Base-by-base conservation (phyloP, 2,888 invertebrate genomes). In the Syritta pipiens region DNA sequence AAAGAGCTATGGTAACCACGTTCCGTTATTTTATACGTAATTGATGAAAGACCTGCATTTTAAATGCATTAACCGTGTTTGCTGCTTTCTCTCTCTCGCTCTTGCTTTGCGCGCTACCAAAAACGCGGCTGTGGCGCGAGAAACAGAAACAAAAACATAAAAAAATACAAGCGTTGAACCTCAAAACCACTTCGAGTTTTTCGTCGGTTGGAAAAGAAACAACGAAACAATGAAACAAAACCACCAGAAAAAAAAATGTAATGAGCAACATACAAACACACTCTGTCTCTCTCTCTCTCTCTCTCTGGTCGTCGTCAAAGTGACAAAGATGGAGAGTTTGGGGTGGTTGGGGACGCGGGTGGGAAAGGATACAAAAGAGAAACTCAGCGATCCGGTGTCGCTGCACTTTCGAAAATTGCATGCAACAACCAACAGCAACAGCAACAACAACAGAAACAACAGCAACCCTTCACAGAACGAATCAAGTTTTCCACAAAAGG, bases 341-440 rank as follows among this genome's bases (percentile, higher is more conserved):
- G 6, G 32, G 10, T 4, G 12, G 9, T 4, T 2, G 40, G 20
- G 30, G 9, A 32, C 10, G 28, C 9, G 10, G 32, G 12, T 22
- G 20, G 19, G 6, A 55, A 55, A 37, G 46, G 46, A 63, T 22
- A 46, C 62, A 57, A 30, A 46, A 62, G 24, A n/a, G n/a, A n/a
- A 53, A 49, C 22, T 67, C 30, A 26, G 51, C 59, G 59, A 49
- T 59, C 14, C 40, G 49, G 42, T 59, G 69, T 69, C 53, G 62
- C 62, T 53, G 69, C 62, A 62, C 51, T 53, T 53, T 62, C 53
- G 32, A 71, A 59, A 59, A 49, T 67, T 67, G 44, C 65, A 65
- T 53, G 53, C 55, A 46, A 42, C 40, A 30, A 35, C 37, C 55
- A 28, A 24, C 26, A n/a, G n/a, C n/a, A n/a, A n/a, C n/a, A n/a